A percentile compares a stretch with the other conserved stretches of the same genome.
These are phyloP conservation scores for Excalfactoria chinensis DNA, from an alignment of 2,113 vertebrate species.

Conservation along the genomic window DNA sequence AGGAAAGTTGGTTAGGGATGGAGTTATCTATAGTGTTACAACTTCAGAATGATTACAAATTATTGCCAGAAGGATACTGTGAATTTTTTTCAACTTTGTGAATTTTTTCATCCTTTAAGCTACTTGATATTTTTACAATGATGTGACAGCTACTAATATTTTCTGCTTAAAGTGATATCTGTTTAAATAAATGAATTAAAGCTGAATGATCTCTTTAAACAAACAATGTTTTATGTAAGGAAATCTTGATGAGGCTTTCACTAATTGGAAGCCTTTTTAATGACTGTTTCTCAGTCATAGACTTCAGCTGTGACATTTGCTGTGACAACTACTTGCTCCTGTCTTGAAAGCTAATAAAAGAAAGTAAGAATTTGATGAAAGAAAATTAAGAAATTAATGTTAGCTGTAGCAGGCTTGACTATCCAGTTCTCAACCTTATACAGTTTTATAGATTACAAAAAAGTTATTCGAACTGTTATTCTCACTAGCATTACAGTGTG, in stretches of 20 bases:
- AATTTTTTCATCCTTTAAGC: not conserved
- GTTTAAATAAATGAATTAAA: not conserved
- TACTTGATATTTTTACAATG: not conserved
- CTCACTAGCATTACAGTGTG: not conserved
- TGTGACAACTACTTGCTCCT: not conserved
- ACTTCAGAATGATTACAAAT: not conserved
- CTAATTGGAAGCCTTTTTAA: not conserved
- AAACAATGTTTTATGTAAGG: not conserved
- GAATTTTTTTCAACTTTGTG: not conserved
- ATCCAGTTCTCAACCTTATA: not conserved
- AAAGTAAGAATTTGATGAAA: not conserved
- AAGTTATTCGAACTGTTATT: not conserved
- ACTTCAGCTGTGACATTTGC: too few relatives aligned
- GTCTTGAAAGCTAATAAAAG: not conserved
- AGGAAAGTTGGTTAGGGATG: not conserved
- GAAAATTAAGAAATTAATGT: not conserved
- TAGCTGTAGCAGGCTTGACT: not conserved
- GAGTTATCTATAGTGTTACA: not conserved
- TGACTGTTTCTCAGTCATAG: not conserved
- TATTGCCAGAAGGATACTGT: not conserved
- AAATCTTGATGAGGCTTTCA: not conserved
- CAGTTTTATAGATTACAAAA: not conserved
- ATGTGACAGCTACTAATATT: not conserved
- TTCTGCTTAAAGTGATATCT: not conserved
- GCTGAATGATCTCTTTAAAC: not conserved